A percentile compares a stretch with the other conserved stretches of the same genome.
phyloP scores from a whole-genome alignment of 1,140 invertebrate species.

The Drosophila baimaii region DNA sequence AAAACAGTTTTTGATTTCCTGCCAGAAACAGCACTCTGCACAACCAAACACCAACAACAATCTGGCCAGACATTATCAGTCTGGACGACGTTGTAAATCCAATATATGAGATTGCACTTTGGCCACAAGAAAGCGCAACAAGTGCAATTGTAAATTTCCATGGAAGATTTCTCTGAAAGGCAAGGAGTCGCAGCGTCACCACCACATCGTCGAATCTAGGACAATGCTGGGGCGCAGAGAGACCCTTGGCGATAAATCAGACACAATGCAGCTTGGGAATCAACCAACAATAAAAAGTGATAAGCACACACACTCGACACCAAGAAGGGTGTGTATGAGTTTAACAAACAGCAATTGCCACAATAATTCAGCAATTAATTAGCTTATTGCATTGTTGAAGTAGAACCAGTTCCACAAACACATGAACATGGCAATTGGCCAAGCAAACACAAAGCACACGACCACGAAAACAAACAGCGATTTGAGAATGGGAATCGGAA shows the following conservation, averaged over 20 bases:
- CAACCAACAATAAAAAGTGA: conserved; percentile 33
- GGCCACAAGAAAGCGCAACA: conserved; percentile 33
- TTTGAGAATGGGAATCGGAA: conserved; percentile 8
- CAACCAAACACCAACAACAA: conserved; percentile 15
- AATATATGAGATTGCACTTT: conserved; percentile 46
- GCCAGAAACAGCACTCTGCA: background rate
- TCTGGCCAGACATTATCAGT: conserved; percentile 23
- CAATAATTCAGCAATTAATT: conserved; percentile 56
- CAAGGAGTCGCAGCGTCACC: background rate
- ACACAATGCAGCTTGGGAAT: conserved; percentile 26
- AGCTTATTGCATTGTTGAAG: conserved; percentile 51
- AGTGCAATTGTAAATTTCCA: conserved; percentile 57
- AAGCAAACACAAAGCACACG: conserved; percentile 16
- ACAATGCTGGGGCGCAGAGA: conserved; percentile 22
- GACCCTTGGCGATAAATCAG: conserved; percentile 36
- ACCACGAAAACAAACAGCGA: conserved; percentile 9
- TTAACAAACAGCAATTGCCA: conserved; percentile 43
- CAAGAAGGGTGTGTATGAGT: conserved; percentile 10
- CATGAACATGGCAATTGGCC: conserved; percentile 33
- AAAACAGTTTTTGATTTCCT: conserved; percentile 25
- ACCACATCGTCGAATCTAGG: conserved; percentile 40
- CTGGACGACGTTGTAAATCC: conserved; percentile 27
- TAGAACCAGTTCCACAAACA: conserved; percentile 48
- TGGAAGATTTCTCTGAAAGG: conserved; percentile 46
- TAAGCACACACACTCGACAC: conserved; percentile 12